Evolutionary conservation across 2,797 vertebrate species (phyloP), one percentile per base, ranked within the genome.

Genomic region (Darevskia mixta): DNA sequence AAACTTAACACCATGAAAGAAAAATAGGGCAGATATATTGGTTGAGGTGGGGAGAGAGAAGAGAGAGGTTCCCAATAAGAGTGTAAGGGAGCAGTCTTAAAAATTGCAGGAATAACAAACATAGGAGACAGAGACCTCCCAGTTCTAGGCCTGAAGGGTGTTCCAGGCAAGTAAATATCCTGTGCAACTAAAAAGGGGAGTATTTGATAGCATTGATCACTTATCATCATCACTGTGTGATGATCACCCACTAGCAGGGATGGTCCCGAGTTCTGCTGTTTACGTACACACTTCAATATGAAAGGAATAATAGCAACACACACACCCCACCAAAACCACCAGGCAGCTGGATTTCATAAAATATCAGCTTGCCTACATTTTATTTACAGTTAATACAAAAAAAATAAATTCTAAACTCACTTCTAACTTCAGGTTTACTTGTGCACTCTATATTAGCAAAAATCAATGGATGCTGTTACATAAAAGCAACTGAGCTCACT

Each of bases 311-410:
- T 23, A 32, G 35, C 18, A 20, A 73, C 13, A 73, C 58, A n/a
- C 18, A 10, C 58, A 23, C 10, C 38, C 49, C 29, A 27, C 66
- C 55, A 66, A 79, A 82, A 84, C 45, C 75, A 76, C 35, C n/a
- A 87, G 90, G 95, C 94, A 92, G 93, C 88, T 92, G 93, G 90
- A 93, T 93, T 85, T 95, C 96, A 95, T 93, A 95, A 96, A 95
- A 94, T 93, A 92, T 90, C 92, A 92, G 90, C 90, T 85, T 93
- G 93, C 94, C 95, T 93, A 92, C 91, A 78, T 94, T 96, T 96
- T 96, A 96, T 96, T 96, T 95, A 92, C 94, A 94, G 88, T 94
- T 89, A 91, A 94, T 95, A 95, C 95, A 95, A 96, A 96, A 41
- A 41, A 64, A 23, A 2, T 35, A n/a, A 23, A 35, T 35, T 32